Base-by-base conservation (phyloP, 2,797 vertebrate species). In the Furcifer pardalis region DNA sequence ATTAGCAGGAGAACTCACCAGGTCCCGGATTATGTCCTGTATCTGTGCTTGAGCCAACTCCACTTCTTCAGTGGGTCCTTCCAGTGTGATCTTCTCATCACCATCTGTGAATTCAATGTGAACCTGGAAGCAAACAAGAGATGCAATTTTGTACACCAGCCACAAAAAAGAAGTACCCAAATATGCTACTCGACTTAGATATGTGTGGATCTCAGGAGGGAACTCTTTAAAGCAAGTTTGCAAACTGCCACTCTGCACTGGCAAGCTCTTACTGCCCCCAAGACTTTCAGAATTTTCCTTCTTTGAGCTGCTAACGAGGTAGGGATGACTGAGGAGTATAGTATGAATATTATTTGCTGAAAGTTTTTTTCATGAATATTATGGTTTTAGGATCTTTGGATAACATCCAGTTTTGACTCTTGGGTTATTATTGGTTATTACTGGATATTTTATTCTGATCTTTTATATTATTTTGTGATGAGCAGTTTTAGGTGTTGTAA, bases 61-160 rank as follows among this genome's bases (percentile, higher is more conserved):
- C 88, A 97, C 96, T 90, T 97, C 96, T 91, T 97, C 95, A 0
- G 95, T 96, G 1, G 96, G 96, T 27, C 96, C 96, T 90, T 97
- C 97, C 86, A 97, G 90, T 62, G 93, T 95, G 93, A 97, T 97
- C 86, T 95, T 95, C 86, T 97, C 96, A 87, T 97, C 96, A 0
- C 96, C 96, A 2, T 97, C 97, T 0, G 97, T 97, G 84, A 97
- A 98, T 91, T 97, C 96, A 73, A 97, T 97, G 90, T 96, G 96
- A 92, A 97, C 96, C 97, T 97, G 66, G n/a, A 84, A 63, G 7
- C 7, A n/a, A 12, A 17, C 8, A 59, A 59, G 19, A 2, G 3
- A 8, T 3, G 3, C 13, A 46, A 27, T 19, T 19, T 27, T 63
- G 2, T 27, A 35, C 27, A 40, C n/a, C 27, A 5, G 35, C 2